These are phyloP conservation scores for Vidua macroura DNA, from an alignment of 2,113 vertebrate genomes.

Conservation along the genomic window DNA sequence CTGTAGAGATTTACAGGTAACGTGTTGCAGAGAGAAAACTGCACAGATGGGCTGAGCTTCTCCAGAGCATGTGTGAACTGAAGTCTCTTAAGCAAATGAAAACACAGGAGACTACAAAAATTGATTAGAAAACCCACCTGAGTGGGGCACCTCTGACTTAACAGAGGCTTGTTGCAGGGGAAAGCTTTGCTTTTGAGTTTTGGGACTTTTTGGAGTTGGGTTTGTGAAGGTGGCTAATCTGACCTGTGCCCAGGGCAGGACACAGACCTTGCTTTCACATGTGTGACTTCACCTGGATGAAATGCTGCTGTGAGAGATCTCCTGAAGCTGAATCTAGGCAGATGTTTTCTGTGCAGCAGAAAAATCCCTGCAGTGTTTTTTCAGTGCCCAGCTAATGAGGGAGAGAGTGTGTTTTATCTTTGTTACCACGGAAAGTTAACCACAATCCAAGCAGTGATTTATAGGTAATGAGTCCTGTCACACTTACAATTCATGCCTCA, in stretches of 20 bases:
- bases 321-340: conserved; percentile 30
- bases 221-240: neutral
- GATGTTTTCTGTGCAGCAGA: conserved; percentile 20
- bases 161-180: neutral
- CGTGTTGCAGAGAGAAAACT: neutral
- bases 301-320: neutral
- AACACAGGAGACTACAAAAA: neutral
- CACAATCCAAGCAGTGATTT: conserved; percentile 47
- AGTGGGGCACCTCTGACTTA: rapidly evolving
- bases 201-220: neutral
- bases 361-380: conserved; percentile 45
- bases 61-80: neutral
- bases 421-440: conserved; percentile 57
- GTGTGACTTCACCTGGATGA: neutral
- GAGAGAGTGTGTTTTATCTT: conserved; percentile 54
- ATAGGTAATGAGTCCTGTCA: conserved; percentile 62
- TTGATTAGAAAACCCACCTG: neutral
- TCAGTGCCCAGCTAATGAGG: conserved; percentile 64
- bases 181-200: neutral
- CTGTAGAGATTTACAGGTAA: neutral
- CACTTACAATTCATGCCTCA: conserved; percentile 18
- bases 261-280: neutral
- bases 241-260: neutral
- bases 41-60: neutral
- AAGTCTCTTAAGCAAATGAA: neutral